These are phyloP conservation scores for Chrosomus eos DNA, from an alignment of 2,797 vertebrate genomes.

Conservation along the genomic window DNA sequence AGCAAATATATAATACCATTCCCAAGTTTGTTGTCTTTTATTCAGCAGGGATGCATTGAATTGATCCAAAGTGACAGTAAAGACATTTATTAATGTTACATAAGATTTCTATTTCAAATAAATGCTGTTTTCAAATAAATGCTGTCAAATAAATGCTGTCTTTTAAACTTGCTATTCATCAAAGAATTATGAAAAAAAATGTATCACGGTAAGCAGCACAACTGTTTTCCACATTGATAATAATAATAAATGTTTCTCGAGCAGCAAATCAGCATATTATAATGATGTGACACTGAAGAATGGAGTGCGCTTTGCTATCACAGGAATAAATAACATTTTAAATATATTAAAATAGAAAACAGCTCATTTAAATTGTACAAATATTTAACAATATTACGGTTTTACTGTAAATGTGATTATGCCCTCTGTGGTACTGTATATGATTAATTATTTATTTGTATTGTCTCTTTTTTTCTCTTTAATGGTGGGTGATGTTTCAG, in stretches of 20 bases:
- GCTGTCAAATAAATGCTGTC: neutral
- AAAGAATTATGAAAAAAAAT: neutral
- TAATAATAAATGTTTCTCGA: neutral
- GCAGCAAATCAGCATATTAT: neutral
- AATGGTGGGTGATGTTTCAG: neutral
- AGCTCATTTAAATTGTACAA: too few relatives aligned
- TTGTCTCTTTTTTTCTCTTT: neutral
- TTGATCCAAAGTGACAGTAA: neutral
- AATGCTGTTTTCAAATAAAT: neutral
- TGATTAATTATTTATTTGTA: neutral
- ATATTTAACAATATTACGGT: neutral
- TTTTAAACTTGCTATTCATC: neutral
- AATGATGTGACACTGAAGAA: neutral
- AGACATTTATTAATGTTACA: neutral
- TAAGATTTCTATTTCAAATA: neutral
- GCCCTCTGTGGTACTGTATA: neutral
- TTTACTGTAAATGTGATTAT: neutral
- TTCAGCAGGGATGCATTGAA: neutral
- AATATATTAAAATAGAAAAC: too few relatives aligned
- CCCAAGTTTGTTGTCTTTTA: neutral
- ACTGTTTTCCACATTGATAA: neutral
- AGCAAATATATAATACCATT: neutral
- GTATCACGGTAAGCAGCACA: neutral
- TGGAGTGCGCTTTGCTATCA: neutral
- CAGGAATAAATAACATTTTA: accelerated